phyloP scores from a whole-genome alignment of 2,888 invertebrate species.

The Acanthacorydalis orientalis region DNA sequence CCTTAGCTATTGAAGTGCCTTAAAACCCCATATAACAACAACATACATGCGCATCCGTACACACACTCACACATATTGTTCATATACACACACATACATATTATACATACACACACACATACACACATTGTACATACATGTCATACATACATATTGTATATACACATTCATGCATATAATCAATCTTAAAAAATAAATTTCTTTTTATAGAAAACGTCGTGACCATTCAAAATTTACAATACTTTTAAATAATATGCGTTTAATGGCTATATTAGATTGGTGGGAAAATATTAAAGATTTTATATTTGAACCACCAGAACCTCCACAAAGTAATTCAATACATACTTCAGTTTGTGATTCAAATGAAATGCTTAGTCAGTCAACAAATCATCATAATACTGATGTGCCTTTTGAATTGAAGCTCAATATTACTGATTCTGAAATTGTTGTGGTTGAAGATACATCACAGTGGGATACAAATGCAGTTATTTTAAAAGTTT shows the following conservation, averaged over 20 bases:
- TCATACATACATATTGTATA: neutral
- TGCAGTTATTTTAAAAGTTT: constrained; percentile 74
- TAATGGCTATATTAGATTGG: constrained; percentile 90
- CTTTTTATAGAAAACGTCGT: constrained; percentile 36
- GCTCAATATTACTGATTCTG: constrained; percentile 88
- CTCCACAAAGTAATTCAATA: constrained; percentile 19
- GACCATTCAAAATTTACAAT: constrained; percentile 68
- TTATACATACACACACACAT: too few relatives aligned
- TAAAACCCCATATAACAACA: too few relatives aligned
- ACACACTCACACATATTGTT: too few relatives aligned
- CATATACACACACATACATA: too few relatives aligned
- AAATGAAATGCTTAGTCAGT: constrained; percentile 11
- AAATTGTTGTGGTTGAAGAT: constrained; percentile 87
- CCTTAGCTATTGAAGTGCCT: too few relatives aligned
- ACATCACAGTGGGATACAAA: constrained; percentile 76
- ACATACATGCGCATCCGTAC: too few relatives aligned
- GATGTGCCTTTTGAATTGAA: constrained; percentile 58
- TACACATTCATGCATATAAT: neutral
- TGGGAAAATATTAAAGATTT: constrained; percentile 73
- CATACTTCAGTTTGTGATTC: constrained; percentile 14
- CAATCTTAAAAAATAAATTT: neutral
- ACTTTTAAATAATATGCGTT: constrained; percentile 81
- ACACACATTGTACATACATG: neutral
- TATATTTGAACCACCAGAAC: constrained; percentile 34
- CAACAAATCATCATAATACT: constrained; percentile 8